Conservation (phyloP, 2,797 vertebrate species). For the Gorsachius magnificus region DNA sequence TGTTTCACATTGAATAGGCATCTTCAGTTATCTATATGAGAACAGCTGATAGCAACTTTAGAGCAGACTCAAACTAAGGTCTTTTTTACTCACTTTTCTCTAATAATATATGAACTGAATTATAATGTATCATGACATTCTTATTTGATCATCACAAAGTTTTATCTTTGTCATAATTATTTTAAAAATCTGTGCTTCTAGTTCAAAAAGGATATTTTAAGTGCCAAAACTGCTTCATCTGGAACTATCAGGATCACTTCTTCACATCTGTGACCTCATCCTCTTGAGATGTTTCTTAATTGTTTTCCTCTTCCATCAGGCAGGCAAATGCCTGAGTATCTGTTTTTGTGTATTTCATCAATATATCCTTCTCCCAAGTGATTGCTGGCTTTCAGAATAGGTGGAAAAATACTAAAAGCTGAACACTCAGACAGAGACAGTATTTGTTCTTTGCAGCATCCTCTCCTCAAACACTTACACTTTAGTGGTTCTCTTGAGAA, state of each 20-base stretch:
- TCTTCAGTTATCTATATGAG: neutral
- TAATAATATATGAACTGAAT: neutral
- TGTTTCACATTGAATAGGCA: neutral
- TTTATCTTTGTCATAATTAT: neutral
- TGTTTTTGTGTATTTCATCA: conserved; percentile 29
- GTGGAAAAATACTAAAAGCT: neutral
- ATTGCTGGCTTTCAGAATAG: neutral
- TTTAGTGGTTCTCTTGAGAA: neutral
- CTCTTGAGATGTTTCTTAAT: conserved; percentile 42
- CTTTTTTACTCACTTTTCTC: neutral
- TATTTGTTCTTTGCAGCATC: neutral
- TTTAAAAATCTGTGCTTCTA: neutral
- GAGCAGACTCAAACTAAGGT: neutral
- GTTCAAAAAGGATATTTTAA: neutral
- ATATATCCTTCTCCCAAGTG: neutral
- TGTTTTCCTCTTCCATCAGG: conserved; percentile 2
- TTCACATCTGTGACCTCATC: conserved; percentile 15
- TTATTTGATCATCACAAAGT: neutral
- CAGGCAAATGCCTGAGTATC: neutral
- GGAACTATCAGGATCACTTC: neutral
- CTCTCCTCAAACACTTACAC: neutral
- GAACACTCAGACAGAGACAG: neutral
- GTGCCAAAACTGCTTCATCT: neutral
- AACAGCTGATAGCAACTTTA: neutral
- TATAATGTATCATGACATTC: neutral